Evolutionary conservation across 2,888 invertebrate genomes (phyloP).

Genomic region (Xanthia icteritia): DNA sequence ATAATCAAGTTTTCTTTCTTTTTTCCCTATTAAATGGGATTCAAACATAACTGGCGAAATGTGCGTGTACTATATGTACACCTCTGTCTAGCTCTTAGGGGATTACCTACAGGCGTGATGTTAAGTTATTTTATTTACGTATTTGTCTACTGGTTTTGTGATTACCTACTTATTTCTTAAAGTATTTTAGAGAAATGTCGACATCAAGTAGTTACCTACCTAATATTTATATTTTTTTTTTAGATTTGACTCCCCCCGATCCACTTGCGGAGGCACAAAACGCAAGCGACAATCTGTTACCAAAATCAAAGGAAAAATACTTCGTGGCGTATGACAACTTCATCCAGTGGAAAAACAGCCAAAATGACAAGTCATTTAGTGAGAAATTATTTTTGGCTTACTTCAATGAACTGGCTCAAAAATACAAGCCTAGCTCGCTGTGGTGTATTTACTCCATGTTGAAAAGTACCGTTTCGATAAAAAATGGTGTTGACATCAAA

Average conservation of each 20-base stretch:
- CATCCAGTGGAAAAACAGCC: conserved; percentile 13
- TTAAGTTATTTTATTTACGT: no score
- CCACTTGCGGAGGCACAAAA: neutral
- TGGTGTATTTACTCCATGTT: conserved; percentile 17
- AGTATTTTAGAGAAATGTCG: neutral
- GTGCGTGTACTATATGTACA: no score
- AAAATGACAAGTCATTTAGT: conserved; percentile 19
- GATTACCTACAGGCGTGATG: no score
- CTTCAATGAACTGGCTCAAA: conserved; percentile 24
- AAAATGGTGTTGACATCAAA: conserved; percentile 29
- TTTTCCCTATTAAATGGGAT: no score
- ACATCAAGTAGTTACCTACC: neutral
- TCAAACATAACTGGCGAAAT: no score
- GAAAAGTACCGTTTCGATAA: conserved; percentile 12
- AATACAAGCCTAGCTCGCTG: conserved; percentile 24
- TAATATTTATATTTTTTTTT: neutral
- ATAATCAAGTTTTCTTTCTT: no score
- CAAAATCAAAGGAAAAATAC: neutral
- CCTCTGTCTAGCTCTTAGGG: no score
- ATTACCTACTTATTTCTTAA: no score
- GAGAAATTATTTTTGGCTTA: conserved; percentile 31
- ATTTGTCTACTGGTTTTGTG: no score
- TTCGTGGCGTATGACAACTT: conserved; percentile 22
- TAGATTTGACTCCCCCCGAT: neutral
- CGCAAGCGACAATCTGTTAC: neutral